phyloP scores from a whole-genome alignment of 2,888 invertebrate genomes.

The Xylota segnis region DNA sequence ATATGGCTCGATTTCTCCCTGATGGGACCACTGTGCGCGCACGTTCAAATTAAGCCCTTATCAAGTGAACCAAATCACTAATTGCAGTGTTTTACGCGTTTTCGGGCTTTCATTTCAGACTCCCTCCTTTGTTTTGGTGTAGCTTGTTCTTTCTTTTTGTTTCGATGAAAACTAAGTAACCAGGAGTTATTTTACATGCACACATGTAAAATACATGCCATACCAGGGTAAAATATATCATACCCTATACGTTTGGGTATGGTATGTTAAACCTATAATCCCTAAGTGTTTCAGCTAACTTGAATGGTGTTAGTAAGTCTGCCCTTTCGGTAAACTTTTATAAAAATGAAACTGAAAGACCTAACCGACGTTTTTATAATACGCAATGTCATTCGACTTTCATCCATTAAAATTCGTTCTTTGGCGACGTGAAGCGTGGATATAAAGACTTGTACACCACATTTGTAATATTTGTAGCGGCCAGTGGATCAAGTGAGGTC shows the following conservation, averaged over 20 bases:
- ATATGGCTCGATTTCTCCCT: conserved; percentile 46
- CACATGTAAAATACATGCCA: background rate
- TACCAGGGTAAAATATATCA: background rate
- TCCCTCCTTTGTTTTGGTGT: conserved; percentile 1
- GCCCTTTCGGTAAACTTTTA: too few relatives aligned
- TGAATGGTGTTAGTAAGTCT: too few relatives aligned
- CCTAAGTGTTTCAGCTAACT: too few relatives aligned
- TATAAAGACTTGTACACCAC: too few relatives aligned
- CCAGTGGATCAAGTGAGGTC: too few relatives aligned
- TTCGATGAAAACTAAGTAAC: conserved; percentile 53
- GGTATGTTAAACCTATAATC: too few relatives aligned
- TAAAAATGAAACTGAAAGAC: too few relatives aligned
- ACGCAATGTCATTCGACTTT: too few relatives aligned
- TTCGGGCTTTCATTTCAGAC: conserved; percentile 64
- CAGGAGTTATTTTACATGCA: conserved; percentile 36
- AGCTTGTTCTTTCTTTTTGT: background rate
- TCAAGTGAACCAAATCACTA: conserved; percentile 83
- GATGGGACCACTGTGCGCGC: conserved; percentile 69
- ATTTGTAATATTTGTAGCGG: too few relatives aligned
- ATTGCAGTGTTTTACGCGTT: conserved; percentile 79
- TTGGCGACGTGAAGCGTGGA: too few relatives aligned
- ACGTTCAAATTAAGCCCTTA: conserved; percentile 80
- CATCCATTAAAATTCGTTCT: too few relatives aligned
- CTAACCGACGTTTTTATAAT: too few relatives aligned
- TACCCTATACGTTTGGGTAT: conserved; percentile 12